Evolutionary conservation across 2,797 vertebrate genomes (phyloP), one percentile per base, ranked within the genome.

Genomic region (Coregonus ussuriensis): DNA sequence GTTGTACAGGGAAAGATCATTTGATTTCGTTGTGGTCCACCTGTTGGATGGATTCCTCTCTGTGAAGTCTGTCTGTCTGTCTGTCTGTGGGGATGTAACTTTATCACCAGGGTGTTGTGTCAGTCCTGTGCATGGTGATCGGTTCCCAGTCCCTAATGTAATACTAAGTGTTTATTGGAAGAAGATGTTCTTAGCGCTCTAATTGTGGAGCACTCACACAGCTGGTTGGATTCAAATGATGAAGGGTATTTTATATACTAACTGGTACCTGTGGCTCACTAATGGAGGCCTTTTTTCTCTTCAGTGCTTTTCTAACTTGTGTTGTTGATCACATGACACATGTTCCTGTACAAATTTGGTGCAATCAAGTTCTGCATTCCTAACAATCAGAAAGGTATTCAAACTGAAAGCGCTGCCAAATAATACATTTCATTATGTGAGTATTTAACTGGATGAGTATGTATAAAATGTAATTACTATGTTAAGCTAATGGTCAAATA

Each of bases 1-100:
- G 79, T 77, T 84, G 80, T 54, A 72, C 76, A 82, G 71, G 13
- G 52, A 67, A 51, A 72, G 14, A 31, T 65, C 2, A 84, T 82
- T 79, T 74, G 77, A 79, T 79, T 87, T 78, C 76, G 74, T 85
- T 76, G 75, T 4, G 4, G 56, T 33, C 31, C 78, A 71, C 78
- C 81, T 78, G 66, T 80, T 67, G 78, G 79, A 84, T 83, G 2
- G 13, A 47, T 65, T n/a, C 54, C 54, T 15, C 56, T 59, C 56
- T 59, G 56, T n/a, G 16, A 18, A 6, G 15, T 53, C 54, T 54
- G 16, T 54, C 53, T 54, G 16, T 54, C 52, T 82, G 35, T 84
- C 65, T 41, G 9, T 65, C 62, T 11, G 1, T 66, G 77, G 78
- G 71, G 71, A 75, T 82, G 73, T 73, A 74, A 83, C 79, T 74